A percentile compares a stretch with the other conserved stretches of the same genome.
These are phyloP conservation scores for Austrolebias charrua DNA, from an alignment of 2,797 vertebrate genomes.

Conservation along the genomic window DNA sequence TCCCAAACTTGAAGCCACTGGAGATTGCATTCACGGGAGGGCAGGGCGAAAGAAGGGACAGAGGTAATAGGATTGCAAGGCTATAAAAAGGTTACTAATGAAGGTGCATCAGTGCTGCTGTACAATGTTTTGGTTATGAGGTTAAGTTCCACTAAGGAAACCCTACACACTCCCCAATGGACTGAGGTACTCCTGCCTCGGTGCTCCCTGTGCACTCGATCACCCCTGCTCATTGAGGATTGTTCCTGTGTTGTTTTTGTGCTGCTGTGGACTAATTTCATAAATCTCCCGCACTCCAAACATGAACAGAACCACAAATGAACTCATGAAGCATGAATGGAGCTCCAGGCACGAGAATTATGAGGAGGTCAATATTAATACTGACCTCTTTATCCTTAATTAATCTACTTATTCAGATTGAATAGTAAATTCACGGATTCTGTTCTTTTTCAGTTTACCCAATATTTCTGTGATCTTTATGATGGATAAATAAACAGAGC, in stretches of 20 bases:
- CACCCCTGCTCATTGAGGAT: constrained; percentile 8
- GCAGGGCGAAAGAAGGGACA: constrained; percentile 40
- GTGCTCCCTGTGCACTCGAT: constrained; percentile 3
- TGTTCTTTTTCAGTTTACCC: too few species aligned
- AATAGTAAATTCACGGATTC: too few species aligned
- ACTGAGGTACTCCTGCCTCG: constrained; percentile 21
- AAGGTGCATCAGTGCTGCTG: constrained; percentile 45
- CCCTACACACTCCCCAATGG: constrained; percentile 45
- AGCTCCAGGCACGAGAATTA: constrained; percentile 27
- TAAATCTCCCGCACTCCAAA: constrained; percentile 25
- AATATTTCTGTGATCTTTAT: too few species aligned
- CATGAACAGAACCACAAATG: constrained; percentile 27
- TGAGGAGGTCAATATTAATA: too few species aligned
- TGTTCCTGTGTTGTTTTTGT: constrained; percentile 28
- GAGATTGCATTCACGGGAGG: constrained; percentile 24
- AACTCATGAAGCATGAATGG: constrained; percentile 24
- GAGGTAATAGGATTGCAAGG: constrained; percentile 60
- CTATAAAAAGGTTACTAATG: constrained; percentile 73
- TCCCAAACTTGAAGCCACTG: constrained; percentile 14
- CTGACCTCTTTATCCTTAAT: too few species aligned
- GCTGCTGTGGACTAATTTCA: constrained; percentile 40
- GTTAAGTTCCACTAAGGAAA: constrained; percentile 60
- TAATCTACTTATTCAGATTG: too few species aligned
- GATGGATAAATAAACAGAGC: too few species aligned
- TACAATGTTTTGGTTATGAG: constrained; percentile 55